Base-by-base conservation (phyloP, 2,113 vertebrate species). In the Peromyscus californicus region DNA sequence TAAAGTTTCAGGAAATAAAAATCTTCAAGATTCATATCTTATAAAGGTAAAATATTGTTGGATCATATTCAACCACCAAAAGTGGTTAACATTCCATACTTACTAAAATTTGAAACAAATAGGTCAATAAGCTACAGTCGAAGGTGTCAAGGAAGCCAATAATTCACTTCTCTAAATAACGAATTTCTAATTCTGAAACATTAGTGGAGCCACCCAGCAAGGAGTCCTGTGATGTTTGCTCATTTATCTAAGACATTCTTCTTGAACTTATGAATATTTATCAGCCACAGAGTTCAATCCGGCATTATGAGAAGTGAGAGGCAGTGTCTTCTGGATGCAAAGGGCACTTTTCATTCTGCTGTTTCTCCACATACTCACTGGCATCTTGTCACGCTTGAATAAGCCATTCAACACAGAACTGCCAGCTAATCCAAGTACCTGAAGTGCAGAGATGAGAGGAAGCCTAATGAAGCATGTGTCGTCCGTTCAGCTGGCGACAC, bases 181-280 rank as follows among this genome's bases (percentile, higher is more conserved):
- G 91, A 90, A 95, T 96, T 96, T 94, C 82, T 95, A 51, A 89
- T 96, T 93, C 84, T 89, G 51, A 96, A 82, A 29, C 75, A 82
- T 87, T 93, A 67, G 39, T 26, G 89, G 85, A 97, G 45, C 24
- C 36, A 94, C 80, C 54, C 80, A 90, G 90, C 79, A 93, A 92
- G 78, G 90, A 96, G 90, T 88, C 89, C 57, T 94, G 54, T 70
- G 72, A 65, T 96, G 63, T 95, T 96, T 95, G 63, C 87, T 97
- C 94, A 63, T 94, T 96, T 97, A 76, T 91, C 94, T 96, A 91
- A 97, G 92, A 91, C 36, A 16, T 21, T 76, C 83, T 91, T 96
- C 92, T 94, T 39, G 88, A 48, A 57, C 36, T 95, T 90, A 87
- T 97, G 93, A 97, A 97, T 98, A 98, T 97, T 95, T 93, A 97